phyloP scores from a whole-genome alignment of 2,113 vertebrate genomes.

The Brachyistius frenatus region DNA sequence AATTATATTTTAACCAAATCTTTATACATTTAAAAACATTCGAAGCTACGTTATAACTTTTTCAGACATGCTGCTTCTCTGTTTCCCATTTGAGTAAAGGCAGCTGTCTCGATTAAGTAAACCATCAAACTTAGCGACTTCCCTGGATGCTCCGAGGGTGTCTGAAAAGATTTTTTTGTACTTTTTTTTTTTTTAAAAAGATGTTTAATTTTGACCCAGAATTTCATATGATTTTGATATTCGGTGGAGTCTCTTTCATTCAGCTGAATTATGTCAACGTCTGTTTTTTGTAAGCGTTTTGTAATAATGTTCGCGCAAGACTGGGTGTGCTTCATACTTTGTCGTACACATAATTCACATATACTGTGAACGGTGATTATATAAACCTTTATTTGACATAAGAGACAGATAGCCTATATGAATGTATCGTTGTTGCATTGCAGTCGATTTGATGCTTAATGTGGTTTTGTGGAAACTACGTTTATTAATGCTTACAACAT shows the following conservation, averaged over 20 bases:
- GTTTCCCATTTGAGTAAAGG: not conserved
- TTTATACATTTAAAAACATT: too few species aligned
- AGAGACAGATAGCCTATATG: too few species aligned
- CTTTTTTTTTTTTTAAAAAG: conserved; percentile 28
- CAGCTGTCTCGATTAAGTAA: not conserved
- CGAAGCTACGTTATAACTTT: not conserved
- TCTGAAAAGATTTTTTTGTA: conserved; percentile 40
- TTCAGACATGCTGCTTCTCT: too few species aligned
- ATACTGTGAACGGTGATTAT: too few species aligned
- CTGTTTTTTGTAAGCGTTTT: conserved; percentile 50
- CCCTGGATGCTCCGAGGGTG: not conserved
- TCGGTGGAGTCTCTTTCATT: conserved; percentile 9
- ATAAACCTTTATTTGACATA: too few species aligned
- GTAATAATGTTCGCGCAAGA: not conserved
- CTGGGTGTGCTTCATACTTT: not conserved
- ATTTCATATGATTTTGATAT: conserved; percentile 55
- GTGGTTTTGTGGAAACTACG: too few species aligned
- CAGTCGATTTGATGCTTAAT: too few species aligned
- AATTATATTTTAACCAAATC: not conserved
- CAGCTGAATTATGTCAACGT: not conserved
- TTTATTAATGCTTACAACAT: too few species aligned
- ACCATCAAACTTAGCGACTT: not conserved
- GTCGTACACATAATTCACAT: not conserved
- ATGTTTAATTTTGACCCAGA: conserved; percentile 19
- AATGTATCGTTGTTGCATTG: too few species aligned